Evolutionary conservation across 2,888 invertebrate genomes (phyloP).

Genomic region (Willowsia nigromaculata): DNA sequence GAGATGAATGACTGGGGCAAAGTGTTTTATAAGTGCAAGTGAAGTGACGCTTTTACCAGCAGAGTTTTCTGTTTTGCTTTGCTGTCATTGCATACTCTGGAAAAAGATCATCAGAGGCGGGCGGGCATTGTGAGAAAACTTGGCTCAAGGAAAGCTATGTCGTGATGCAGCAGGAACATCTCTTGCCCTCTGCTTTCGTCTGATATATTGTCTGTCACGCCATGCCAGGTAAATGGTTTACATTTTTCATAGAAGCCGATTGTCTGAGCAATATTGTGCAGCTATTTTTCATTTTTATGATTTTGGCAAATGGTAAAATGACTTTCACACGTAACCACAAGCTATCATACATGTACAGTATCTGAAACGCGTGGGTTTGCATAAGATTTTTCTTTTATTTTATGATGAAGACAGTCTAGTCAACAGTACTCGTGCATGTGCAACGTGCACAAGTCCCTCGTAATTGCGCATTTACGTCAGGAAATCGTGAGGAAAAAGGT

Average conservation of each 20-base stretch:
- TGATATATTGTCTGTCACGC: background rate
- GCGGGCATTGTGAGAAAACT: conserved; percentile 36
- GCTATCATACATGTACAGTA: no score
- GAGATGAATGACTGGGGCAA: background rate
- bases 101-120: background rate
- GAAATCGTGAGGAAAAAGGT: no score
- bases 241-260: background rate
- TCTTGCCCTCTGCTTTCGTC: background rate
- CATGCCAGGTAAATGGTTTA: conserved; percentile 14
- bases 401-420: background rate
- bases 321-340: background rate
- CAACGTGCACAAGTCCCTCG: no score
- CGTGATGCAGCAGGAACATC: background rate
- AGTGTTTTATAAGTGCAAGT: background rate
- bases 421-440: background rate
- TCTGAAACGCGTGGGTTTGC: background rate
- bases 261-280: background rate
- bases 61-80: background rate
- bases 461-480: no score
- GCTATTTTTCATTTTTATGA: conserved; percentile 11
- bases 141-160: background rate
- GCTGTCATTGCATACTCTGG: background rate
- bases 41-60: conserved; percentile 6
- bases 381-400: background rate
- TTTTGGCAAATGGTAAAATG: background rate